Evolutionary conservation across 2,888 invertebrate genomes (phyloP).

Genomic region (Rapana venosa): DNA sequence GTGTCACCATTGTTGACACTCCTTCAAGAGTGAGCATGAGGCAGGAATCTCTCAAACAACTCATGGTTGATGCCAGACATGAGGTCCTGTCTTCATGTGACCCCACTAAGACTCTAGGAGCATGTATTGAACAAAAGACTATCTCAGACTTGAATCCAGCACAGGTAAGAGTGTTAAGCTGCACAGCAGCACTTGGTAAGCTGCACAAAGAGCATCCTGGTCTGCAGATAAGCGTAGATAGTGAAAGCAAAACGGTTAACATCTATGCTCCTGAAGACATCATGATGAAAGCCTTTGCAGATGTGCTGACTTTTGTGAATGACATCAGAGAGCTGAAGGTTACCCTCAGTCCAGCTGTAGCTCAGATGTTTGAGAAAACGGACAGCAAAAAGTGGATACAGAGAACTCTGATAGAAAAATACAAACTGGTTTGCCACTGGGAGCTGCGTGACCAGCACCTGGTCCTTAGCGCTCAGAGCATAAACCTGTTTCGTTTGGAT

Average conservation of each 20-base stretch:
- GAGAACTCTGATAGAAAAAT: neutral
- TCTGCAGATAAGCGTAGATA: neutral
- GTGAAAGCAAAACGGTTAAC: neutral
- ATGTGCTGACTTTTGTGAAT: neutral
- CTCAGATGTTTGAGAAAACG: neutral
- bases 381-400: slow-evolving; percentile 21
- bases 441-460: neutral
- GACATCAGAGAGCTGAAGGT: slow-evolving; percentile 1
- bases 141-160: neutral
- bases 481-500: neutral
- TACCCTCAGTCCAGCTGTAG: neutral
- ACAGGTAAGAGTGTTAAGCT: slow-evolving; percentile 9
- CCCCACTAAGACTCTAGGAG: neutral
- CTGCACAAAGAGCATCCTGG: neutral
- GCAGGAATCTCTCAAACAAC: neutral
- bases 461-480: slow-evolving; percentile 1
- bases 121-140: neutral
- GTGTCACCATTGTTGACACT: neutral
- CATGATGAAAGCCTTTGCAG: neutral
- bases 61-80: neutral
- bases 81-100: neutral
- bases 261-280: neutral
- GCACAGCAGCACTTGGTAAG: neutral
- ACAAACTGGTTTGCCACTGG: slow-evolving; percentile 4
- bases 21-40: neutral